Conservation (phyloP, 2,113 vertebrate species). For the Ammospiza nelsoni region DNA sequence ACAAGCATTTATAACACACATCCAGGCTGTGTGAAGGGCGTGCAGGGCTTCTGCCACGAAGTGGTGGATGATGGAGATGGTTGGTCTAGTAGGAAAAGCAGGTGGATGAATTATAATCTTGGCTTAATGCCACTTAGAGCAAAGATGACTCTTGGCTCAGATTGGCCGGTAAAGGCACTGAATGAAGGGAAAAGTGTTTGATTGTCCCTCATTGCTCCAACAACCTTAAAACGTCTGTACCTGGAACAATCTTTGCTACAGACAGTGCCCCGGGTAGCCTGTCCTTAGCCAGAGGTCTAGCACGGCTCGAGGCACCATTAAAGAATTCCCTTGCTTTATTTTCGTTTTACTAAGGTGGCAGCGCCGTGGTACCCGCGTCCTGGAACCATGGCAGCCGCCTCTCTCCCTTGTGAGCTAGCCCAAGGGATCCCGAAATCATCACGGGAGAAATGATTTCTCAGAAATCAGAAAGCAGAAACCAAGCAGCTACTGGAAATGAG, state of each 20-base stretch:
- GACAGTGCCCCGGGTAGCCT: neutral
- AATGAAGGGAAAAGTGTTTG: neutral
- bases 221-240: neutral
- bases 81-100: neutral
- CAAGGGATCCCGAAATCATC: neutral
- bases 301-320: fast-evolving
- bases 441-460: neutral
- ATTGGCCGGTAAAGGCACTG: neutral
- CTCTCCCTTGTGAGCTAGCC: neutral
- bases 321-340: neutral
- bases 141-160: neutral
- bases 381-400: neutral
- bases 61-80: neutral
- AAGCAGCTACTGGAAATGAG: neutral
- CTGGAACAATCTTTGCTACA: neutral
- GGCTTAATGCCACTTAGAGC: neutral
- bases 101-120: neutral
- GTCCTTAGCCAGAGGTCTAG: neutral
- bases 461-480: neutral
- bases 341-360: neutral
- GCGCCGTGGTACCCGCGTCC: fast-evolving
- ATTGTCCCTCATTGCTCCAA: neutral
- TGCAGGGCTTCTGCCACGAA: neutral
- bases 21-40: neutral
- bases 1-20: neutral